Conservation (phyloP, 2,113 vertebrate genomes). For the Bufo gargarizans region DNA sequence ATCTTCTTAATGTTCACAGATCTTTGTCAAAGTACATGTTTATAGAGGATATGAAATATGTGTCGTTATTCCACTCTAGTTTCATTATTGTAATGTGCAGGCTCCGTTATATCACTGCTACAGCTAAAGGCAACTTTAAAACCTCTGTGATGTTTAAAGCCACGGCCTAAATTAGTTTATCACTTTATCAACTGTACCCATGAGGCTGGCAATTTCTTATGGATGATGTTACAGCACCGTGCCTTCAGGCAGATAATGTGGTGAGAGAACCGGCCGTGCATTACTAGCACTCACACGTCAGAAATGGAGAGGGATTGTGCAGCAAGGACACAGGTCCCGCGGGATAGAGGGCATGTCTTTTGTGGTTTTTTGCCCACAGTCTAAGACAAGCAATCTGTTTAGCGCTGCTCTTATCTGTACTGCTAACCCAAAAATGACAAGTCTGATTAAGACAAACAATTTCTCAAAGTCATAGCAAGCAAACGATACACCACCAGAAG, state of each 20-base stretch:
- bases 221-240: constrained; percentile 19
- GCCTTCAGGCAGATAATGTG: neutral
- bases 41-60: constrained; percentile 14
- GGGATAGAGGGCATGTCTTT: neutral
- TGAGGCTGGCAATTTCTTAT: constrained; percentile 30
- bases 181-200: constrained; percentile 48
- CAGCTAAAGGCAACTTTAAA: constrained; percentile 47
- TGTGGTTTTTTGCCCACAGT: neutral
- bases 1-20: constrained; percentile 21
- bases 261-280: neutral
- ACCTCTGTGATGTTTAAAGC: constrained; percentile 47
- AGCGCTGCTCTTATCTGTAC: constrained; percentile 11
- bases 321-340: constrained; percentile 3
- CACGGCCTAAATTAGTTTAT: constrained; percentile 46
- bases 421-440: neutral
- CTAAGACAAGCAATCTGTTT: constrained; percentile 49
- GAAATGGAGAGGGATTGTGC: neutral
- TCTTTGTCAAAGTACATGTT: constrained; percentile 33
- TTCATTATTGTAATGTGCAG: constrained; percentile 44
- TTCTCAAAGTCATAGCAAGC: neutral
- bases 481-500: neutral
- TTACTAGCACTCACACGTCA: neutral
- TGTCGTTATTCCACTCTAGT: constrained; percentile 23
- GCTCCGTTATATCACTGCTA: constrained; percentile 22
- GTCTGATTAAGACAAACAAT: constrained; percentile 39